A percentile compares a stretch with the other conserved stretches of the same genome.
These are phyloP conservation scores for Dasypolia templi DNA, from an alignment of 2,888 invertebrate species.

Conservation along the genomic window DNA sequence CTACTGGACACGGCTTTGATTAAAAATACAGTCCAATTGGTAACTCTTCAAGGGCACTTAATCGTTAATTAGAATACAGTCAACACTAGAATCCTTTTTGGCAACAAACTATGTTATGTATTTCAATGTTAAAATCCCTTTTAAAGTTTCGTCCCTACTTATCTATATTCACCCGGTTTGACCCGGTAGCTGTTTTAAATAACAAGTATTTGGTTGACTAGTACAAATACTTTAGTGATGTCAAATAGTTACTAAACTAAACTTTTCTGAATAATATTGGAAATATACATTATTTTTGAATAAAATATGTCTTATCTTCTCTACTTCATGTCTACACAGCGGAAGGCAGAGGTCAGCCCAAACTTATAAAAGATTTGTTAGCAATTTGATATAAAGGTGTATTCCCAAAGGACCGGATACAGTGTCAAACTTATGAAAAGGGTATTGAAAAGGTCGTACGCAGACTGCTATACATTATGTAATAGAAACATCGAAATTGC, in stretches of 20 bases:
- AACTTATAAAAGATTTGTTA: constrained; percentile 37
- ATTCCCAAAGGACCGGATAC: constrained; percentile 25
- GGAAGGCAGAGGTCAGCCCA: background rate
- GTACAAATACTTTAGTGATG: background rate
- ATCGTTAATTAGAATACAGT: no score
- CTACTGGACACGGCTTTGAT: constrained; percentile 22
- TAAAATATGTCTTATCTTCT: background rate
- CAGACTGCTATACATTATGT: background rate
- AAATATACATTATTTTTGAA: background rate
- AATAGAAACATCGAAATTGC: background rate
- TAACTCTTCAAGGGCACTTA: no score
- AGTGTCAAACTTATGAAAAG: constrained; percentile 35
- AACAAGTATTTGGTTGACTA: background rate
- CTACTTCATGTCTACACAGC: background rate
- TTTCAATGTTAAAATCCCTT: no score
- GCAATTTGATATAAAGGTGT: constrained; percentile 29
- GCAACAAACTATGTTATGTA: no score
- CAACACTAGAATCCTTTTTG: no score
- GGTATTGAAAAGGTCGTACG: constrained; percentile 13
- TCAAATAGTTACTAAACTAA: background rate
- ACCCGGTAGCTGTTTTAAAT: background rate
- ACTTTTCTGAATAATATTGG: background rate
- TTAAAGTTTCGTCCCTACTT: no score
- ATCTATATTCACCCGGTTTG: no score
- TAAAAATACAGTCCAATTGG: constrained; percentile 9